Evolutionary conservation across 2,888 invertebrate genomes (phyloP), one percentile per base, ranked within the genome.

Genomic region (Sclerodermus sp.): DNA sequence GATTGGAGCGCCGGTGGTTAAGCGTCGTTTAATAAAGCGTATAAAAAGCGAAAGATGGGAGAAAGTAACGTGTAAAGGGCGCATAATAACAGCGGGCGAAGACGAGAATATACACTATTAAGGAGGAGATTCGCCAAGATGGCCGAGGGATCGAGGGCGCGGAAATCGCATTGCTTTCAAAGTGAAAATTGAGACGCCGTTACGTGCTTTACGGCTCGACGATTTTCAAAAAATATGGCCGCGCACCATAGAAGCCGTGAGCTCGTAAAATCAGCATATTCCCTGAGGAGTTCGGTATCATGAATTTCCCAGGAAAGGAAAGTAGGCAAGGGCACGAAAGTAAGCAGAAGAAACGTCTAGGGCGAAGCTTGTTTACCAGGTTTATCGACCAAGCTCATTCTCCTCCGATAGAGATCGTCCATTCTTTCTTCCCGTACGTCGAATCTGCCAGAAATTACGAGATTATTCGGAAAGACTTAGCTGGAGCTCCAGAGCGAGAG

Each of bases 131-230:
- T 38, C 42, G 45, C 42, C 36, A 42, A 42, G 50, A 36, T 31
- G 40, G 30, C 23, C 29, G 36, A 18, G 30, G n/a, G 31, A 18
- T 16, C 17, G 34, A 13, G 4, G 34, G 6, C 34, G 10, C 6
- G 12, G 34, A 12, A 8, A 34, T n/a, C 34, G 42, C 50, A 52
- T 50, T 40, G 38, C 49, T 50, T 50, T 49, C 46, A 48, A 59
- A 54, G 50, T 50, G 53, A 49, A 60, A 52, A 59, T 60, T 51
- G 59, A 54, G 57, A 53, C 53, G 44, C 50, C 53, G 53, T 60
- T 56, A 51, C 46, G 48, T 40, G 47, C 45, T 54, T 59, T 53
- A 59, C 34, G 47, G 49, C 48, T 45, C 49, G 59, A 51, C 47
- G 51, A 47, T 55, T 62, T 57, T 59, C 52, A 30, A 49, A 51